phyloP scores from a whole-genome alignment of 2,888 invertebrate genomes.

The Noctuana brunneofusca region DNA sequence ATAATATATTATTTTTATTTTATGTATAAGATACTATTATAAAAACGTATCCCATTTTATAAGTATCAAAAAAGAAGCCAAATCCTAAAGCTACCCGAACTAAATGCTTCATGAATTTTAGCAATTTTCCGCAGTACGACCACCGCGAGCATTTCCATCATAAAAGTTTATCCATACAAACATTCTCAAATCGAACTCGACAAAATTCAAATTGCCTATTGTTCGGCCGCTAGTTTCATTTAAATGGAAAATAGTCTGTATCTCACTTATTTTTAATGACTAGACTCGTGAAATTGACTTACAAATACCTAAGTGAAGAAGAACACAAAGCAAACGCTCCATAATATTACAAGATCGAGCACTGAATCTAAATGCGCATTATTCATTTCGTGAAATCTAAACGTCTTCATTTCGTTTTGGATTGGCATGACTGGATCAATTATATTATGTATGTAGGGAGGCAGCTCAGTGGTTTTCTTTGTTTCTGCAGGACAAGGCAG shows the following conservation, averaged over 20 bases:
- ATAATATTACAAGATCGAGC: conserved; percentile 49
- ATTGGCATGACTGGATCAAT: conserved; percentile 72
- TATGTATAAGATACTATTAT: too few relatives aligned
- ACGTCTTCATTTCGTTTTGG: conserved; percentile 78
- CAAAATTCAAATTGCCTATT: conserved; percentile 40
- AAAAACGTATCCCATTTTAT: conserved; percentile 5
- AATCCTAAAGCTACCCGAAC: conserved; percentile 19
- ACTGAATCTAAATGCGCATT: conserved; percentile 46
- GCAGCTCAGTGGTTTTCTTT: conserved; percentile 64
- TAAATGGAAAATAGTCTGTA: conserved; percentile 57
- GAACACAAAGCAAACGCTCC: conserved; percentile 63
- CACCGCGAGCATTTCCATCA: conserved; percentile 27
- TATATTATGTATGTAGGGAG: conserved; percentile 50
- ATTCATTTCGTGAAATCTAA: conserved; percentile 68
- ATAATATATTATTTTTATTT: too few relatives aligned
- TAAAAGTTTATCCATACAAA: conserved; percentile 34
- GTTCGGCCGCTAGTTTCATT: conserved; percentile 32
- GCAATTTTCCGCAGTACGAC: conserved; percentile 30
- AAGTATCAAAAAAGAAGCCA: conserved; percentile 2
- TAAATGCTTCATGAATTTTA: conserved; percentile 32
- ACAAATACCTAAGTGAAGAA: conserved; percentile 63
- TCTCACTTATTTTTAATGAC: conserved; percentile 60
- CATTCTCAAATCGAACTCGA: conserved; percentile 28
- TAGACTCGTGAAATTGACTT: conserved; percentile 51
- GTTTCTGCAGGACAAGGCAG: conserved; percentile 69